Conservation (phyloP, 2,113 vertebrate genomes). For the Dendropsophus ebraccatus region DNA sequence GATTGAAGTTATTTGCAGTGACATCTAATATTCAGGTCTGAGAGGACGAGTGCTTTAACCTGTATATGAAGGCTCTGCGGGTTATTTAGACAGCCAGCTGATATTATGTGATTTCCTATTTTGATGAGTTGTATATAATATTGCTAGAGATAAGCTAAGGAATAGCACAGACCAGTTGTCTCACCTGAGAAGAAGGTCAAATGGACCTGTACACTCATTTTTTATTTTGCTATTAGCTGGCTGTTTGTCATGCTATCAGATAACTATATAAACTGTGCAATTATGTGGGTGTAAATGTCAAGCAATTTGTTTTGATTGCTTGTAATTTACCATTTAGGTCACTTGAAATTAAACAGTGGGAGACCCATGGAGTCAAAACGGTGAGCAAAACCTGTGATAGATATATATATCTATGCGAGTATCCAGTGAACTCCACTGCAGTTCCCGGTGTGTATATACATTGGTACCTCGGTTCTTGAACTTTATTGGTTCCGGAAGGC, state of each 20-base stretch:
- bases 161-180: background rate
- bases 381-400: too few relatives aligned
- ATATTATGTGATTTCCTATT: background rate
- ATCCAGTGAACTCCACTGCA: too few relatives aligned
- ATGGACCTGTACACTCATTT: background rate
- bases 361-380: background rate
- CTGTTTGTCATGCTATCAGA: background rate
- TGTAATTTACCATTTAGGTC: background rate
- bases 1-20: too few relatives aligned
- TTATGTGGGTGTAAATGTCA: slow-evolving; percentile 31
- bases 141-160: background rate
- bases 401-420: too few relatives aligned
- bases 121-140: background rate
- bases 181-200: slow-evolving; percentile 15
- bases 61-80: background rate
- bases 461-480: too few relatives aligned
- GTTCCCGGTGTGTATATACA: too few relatives aligned
- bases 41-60: too few relatives aligned
- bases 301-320: background rate
- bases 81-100: background rate
- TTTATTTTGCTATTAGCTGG: background rate
- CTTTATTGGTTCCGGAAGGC: too few relatives aligned
- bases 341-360: background rate
- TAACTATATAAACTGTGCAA: background rate
- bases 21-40: background rate